These are phyloP conservation scores for Geodia barretti DNA, from an alignment of 37 sponge, comb jelly and placozoan species.

Conservation along the genomic window DNA sequence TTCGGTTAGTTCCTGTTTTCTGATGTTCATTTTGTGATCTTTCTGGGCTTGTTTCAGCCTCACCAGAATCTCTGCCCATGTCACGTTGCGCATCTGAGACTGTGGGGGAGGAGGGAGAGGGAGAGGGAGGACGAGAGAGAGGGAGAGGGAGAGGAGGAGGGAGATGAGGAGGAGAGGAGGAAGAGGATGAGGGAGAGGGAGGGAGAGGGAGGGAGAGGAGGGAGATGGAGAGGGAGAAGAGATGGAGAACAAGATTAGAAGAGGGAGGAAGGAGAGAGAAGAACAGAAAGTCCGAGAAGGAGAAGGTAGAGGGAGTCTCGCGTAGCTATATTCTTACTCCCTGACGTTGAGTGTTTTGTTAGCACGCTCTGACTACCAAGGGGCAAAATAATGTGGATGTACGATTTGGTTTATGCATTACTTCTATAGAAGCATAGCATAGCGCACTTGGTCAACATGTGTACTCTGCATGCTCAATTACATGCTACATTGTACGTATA, in stretches of 20 bases:
- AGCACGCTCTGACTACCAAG: no score
- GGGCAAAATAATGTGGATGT: no score
- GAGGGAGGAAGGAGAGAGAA: neutral
- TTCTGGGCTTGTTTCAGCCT: slow-evolving; percentile 76
- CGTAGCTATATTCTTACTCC: no score
- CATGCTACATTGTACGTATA: no score
- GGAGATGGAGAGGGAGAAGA: no score
- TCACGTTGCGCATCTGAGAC: slow-evolving; percentile 64
- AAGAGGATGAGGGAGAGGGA: neutral
- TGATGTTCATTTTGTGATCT: slow-evolving; percentile 74
- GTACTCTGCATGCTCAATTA: no score
- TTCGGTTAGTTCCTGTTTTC: slow-evolving; percentile 82
- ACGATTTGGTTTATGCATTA: no score
- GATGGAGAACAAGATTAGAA: neutral
- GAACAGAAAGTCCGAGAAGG: no score
- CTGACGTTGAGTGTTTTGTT: no score
- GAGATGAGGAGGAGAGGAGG: slow-evolving; percentile 1
- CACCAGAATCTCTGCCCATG: slow-evolving; percentile 78
- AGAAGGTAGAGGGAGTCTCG: no score
- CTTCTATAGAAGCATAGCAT: no score
- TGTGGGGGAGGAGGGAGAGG: neutral
- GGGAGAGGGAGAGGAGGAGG: neutral
- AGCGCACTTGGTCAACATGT: no score
- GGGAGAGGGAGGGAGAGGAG: neutral
- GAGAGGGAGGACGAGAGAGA: neutral